Evolutionary conservation across 2,113 vertebrate genomes (phyloP).

Genomic region (Bos taurus): DNA sequence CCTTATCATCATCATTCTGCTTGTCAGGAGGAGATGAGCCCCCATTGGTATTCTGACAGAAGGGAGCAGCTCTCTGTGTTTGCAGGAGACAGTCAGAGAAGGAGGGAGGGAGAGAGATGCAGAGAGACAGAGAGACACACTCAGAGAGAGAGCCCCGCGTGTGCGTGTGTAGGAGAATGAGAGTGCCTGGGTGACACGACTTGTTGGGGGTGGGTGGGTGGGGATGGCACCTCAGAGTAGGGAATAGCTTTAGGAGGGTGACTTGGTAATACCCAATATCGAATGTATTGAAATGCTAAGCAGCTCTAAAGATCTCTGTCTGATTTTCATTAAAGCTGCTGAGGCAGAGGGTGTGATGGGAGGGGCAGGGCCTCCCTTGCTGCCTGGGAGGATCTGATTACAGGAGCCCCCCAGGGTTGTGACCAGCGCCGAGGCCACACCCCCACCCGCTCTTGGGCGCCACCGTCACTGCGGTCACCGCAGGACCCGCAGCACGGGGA

Average conservation of each 20-base stretch:
- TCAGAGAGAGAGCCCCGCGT: not conserved
- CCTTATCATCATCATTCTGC: slow-evolving; percentile 12
- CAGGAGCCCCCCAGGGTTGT: not conserved
- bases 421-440: not conserved
- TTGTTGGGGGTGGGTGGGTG: not conserved
- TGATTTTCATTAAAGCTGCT: slow-evolving; percentile 71
- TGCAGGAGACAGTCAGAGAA: not conserved
- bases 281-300: slow-evolving; percentile 74
- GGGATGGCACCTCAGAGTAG: not conserved
- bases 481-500: fast-evolving
- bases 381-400: slow-evolving; percentile 61
- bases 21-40: slow-evolving; percentile 11
- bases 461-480: fast-evolving
- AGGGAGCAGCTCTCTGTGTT: not conserved
- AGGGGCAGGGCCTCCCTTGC: slow-evolving; percentile 40
- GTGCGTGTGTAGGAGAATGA: no score
- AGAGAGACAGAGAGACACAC: not conserved
- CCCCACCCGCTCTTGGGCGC: fast-evolving
- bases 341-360: slow-evolving; percentile 46
- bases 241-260: slow-evolving; percentile 57
- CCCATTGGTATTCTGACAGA: not conserved
- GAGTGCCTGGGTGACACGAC: not conserved
- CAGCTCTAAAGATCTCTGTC: slow-evolving; percentile 71
- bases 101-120: not conserved
- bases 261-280: slow-evolving; percentile 60